Conservation (phyloP, 2,797 vertebrate species). For the Caiman crocodilus region DNA sequence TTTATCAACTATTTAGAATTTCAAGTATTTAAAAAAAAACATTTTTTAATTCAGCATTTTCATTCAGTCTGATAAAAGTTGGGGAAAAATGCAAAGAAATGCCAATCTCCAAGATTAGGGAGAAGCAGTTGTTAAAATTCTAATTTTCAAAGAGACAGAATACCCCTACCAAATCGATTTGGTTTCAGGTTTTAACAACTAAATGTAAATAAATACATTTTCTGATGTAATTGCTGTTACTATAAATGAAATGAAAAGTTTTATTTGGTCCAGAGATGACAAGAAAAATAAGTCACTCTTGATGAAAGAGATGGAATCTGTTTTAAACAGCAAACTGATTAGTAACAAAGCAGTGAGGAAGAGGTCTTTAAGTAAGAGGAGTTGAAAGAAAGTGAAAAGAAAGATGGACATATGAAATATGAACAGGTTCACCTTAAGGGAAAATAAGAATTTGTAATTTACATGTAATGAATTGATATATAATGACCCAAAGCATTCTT, state of each 20-base stretch:
- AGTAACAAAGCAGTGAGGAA: not conserved
- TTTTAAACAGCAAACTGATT: not conserved
- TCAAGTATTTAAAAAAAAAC: not conserved
- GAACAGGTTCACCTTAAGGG: not conserved
- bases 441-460: not conserved
- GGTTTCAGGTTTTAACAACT: too few species aligned
- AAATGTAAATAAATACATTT: too few species aligned
- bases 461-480: not conserved
- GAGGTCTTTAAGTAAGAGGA: not conserved
- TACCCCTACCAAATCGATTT: too few species aligned
- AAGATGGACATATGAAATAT: not conserved
- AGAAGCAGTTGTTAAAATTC: not conserved
- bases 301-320: not conserved
- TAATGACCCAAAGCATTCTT: not conserved
- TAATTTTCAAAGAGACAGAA: not conserved
- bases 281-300: not conserved
- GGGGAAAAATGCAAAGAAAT: not conserved
- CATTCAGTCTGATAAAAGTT: not conserved
- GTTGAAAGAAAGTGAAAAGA: not conserved
- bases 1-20: not conserved
- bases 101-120: not conserved
- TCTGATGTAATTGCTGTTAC: too few species aligned
- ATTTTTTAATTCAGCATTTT: too few species aligned
- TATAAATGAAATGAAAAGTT: not conserved
- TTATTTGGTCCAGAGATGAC: not conserved